phyloP scores from a whole-genome alignment of 1,140 invertebrate species.

The Papilio machaon region DNA sequence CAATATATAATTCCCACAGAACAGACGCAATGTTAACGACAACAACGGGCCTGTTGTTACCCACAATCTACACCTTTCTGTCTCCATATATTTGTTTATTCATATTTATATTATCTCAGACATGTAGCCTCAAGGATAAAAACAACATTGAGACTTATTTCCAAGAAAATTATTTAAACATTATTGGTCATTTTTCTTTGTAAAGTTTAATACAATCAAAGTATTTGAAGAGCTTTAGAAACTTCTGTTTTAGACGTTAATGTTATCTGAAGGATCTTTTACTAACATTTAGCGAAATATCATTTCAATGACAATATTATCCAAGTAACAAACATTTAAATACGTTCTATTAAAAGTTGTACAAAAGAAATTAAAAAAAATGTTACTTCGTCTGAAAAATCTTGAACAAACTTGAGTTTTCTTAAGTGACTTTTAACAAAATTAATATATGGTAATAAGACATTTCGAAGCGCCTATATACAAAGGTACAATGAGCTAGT shows the following conservation, averaged over 20 bases:
- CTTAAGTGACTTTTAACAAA: background rate
- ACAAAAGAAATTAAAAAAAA: too few relatives aligned
- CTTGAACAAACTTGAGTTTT: too few relatives aligned
- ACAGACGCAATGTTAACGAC: background rate
- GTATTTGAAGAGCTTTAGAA: background rate
- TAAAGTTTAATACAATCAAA: background rate
- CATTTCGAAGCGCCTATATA: background rate
- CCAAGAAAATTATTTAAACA: background rate
- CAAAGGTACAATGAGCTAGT: background rate
- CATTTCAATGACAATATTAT: background rate
- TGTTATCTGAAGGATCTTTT: background rate
- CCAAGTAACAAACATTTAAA: too few relatives aligned
- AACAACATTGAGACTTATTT: background rate
- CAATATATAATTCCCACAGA: background rate
- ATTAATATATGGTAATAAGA: too few relatives aligned
- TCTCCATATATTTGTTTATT: background rate
- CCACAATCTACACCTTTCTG: background rate
- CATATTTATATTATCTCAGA: background rate
- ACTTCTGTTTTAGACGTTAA: background rate
- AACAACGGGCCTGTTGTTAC: background rate
- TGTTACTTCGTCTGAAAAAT: too few relatives aligned
- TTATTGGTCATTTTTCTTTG: background rate
- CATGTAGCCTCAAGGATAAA: background rate
- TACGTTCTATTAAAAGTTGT: too few relatives aligned
- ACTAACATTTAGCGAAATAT: background rate